Conservation (phyloP, 2,797 vertebrate genomes). For the Halcyon chelicuti region DNA sequence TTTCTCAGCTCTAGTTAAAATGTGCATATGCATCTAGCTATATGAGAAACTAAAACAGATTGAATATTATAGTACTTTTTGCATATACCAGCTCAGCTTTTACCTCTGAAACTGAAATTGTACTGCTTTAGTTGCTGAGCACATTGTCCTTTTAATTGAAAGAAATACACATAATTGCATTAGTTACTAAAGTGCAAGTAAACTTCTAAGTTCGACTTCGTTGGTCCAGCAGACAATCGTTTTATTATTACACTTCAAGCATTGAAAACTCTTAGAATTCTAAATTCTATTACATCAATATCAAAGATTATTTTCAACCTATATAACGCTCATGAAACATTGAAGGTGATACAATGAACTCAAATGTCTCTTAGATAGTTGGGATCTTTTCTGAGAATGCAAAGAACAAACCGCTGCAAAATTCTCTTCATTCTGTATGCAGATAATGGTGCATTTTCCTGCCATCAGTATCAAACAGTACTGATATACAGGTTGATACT, state of each 20-base stretch:
- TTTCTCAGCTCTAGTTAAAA: background rate
- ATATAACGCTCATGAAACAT: background rate
- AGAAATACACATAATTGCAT: background rate
- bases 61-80: background rate
- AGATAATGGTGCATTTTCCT: background rate
- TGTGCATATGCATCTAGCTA: background rate
- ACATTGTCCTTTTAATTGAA: background rate
- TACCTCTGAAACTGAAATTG: background rate
- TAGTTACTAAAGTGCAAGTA: background rate
- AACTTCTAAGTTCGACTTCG: background rate
- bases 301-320: background rate
- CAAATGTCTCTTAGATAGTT: background rate
- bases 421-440: background rate
- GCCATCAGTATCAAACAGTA: background rate
- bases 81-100: background rate
- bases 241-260: background rate
- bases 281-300: background rate
- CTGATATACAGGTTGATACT: background rate
- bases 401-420: background rate
- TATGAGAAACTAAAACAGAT: background rate
- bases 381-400: background rate
- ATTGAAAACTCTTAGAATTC: background rate
- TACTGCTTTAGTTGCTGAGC: background rate
- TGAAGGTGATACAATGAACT: background rate
- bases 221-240: background rate